Percentiles rank a stretch among this genome's conserved stretches.
Conservation (phyloP, 2,797 vertebrate genomes). For the Octomys mimax region DNA sequence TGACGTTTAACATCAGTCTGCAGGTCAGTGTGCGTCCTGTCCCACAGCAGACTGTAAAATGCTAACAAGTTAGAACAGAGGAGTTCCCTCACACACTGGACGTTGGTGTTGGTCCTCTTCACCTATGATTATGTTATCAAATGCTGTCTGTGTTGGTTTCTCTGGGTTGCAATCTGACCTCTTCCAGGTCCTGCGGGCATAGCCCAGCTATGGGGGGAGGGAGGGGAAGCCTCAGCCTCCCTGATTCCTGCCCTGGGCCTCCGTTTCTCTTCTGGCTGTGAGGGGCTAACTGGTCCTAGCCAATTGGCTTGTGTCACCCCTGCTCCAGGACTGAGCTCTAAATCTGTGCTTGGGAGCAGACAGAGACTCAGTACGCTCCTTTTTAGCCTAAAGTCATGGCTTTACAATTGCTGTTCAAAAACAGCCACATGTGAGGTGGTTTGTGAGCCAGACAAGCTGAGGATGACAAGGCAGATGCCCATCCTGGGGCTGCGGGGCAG, state of each 20-base stretch:
- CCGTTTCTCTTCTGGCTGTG: not conserved
- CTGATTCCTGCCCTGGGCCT: not conserved
- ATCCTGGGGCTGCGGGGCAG: not conserved
- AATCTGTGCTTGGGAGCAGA: not conserved
- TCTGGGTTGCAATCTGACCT: not conserved
- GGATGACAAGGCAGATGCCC: fast-evolving
- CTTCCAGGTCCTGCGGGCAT: not conserved
- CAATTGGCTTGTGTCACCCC: not conserved
- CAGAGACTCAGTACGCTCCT: not conserved
- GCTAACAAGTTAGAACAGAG: not conserved
- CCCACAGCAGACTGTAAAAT: not conserved
- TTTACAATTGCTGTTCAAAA: not conserved
- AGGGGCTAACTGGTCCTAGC: not conserved
- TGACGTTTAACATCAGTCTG: no score
- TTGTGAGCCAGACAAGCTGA: not conserved
- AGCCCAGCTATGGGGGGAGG: no score
- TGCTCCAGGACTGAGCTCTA: not conserved
- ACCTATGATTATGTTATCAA: not conserved
- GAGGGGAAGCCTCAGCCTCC: not conserved
- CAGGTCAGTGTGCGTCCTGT: fast-evolving
- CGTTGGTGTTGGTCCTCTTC: not conserved
- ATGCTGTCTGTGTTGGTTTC: not conserved
- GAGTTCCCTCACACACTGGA: not conserved
- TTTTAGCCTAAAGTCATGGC: not conserved
- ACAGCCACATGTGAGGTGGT: no score